phyloP scores from a whole-genome alignment of 2,113 vertebrate species.

The Catagonus wagneri region DNA sequence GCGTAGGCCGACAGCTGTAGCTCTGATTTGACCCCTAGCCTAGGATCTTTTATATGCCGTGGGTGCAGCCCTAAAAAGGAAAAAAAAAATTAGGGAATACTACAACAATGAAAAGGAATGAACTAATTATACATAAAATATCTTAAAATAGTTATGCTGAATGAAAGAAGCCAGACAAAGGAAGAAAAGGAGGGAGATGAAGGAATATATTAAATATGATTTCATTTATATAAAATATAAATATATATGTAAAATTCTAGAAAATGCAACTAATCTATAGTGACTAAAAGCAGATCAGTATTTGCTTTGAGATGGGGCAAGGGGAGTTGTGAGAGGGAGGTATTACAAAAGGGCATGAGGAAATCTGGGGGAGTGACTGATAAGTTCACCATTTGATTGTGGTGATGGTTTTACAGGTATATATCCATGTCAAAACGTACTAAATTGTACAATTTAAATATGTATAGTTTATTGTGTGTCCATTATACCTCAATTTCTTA shows the following conservation, averaged over 20 bases:
- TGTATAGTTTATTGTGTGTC: background rate
- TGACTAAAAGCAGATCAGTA: background rate
- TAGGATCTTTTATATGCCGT: too few relatives aligned
- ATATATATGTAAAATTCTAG: background rate
- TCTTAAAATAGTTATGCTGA: background rate
- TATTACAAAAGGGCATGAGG: background rate
- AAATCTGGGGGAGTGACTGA: background rate
- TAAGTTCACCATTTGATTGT: background rate
- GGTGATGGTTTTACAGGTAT: background rate
- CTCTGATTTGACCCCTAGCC: too few relatives aligned
- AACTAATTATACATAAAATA: background rate
- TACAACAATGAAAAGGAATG: background rate
- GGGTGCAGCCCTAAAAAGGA: too few relatives aligned
- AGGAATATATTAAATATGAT: background rate
- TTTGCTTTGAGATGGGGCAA: background rate
- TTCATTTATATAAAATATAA: constrained; percentile 12
- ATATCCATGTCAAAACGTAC: constrained; percentile 11
- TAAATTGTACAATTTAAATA: constrained; percentile 29
- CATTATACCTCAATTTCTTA: constrained; percentile 12
- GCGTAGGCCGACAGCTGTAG: too few relatives aligned
- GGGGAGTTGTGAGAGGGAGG: background rate
- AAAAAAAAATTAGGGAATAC: background rate
- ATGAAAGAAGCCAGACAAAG: background rate
- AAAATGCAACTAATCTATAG: background rate
- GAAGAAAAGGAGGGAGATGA: background rate